A percentile compares a stretch with the other conserved stretches of the same genome.
These are phyloP conservation scores for Ephydatia muelleri DNA, from an alignment of 37 sponge, comb jelly and placozoan species.

Conservation along the genomic window DNA sequence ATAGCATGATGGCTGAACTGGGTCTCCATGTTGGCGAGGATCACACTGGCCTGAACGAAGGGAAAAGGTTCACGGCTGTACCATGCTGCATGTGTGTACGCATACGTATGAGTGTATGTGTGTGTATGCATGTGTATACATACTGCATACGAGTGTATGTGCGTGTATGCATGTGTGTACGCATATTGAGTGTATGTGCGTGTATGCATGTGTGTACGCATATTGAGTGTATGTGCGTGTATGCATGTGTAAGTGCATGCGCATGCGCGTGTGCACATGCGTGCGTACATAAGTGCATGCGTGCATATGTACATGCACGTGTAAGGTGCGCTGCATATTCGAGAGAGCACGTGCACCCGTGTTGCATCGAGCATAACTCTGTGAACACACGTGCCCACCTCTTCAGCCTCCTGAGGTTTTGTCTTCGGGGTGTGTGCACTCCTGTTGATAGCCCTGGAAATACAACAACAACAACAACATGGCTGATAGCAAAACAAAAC, in stretches of 20 bases:
- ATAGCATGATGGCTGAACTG: conserved; percentile 68
- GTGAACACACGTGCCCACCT: conserved; percentile 46
- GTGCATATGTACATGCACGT: too few species aligned
- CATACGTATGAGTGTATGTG: background rate
- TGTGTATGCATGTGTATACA: background rate
- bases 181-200: too few species aligned
- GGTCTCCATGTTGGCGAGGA: conserved; percentile 12
- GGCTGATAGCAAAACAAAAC: too few species aligned
- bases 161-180: background rate
- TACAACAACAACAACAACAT: background rate
- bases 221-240: too few species aligned
- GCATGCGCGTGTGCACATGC: too few species aligned
- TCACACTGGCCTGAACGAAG: conserved; percentile 21
- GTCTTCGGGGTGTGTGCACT: conserved; percentile 41
- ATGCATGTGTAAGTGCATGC: too few species aligned
- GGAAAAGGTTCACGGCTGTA: background rate
- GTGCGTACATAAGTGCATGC: too few species aligned
- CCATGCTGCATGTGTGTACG: background rate
- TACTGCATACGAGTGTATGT: too few species aligned
- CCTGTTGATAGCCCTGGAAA: conserved; percentile 36
- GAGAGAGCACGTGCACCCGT: too few species aligned
- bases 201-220: background rate
- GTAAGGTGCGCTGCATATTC: background rate
- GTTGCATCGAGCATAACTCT: too few species aligned
- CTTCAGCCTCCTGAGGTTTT: conserved; percentile 60